phyloP scores from a whole-genome alignment of 2,888 invertebrate species.

The Archips crataeganus region DNA sequence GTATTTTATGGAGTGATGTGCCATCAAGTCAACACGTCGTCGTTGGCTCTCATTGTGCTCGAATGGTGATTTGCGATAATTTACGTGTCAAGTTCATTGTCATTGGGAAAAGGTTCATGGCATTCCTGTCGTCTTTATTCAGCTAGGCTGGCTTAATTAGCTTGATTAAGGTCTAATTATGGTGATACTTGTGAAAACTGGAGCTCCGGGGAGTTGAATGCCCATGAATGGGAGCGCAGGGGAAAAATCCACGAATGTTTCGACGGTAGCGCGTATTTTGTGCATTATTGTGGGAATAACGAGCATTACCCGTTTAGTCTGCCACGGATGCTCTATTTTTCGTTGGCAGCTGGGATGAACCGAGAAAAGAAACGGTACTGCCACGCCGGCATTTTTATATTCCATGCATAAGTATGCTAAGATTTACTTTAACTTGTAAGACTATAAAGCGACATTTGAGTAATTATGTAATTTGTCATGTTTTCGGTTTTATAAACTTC shows the following conservation, averaged over 20 bases:
- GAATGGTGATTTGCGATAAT: slow-evolving; percentile 53
- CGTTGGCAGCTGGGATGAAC: slow-evolving; percentile 62
- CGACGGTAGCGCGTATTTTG: slow-evolving; percentile 62
- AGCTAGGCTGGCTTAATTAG: slow-evolving; percentile 34
- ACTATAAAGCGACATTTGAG: not conserved
- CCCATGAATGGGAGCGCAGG: slow-evolving; percentile 48
- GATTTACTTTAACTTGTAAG: not conserved
- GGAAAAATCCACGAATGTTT: slow-evolving; percentile 60
- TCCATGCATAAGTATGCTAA: slow-evolving; percentile 40
- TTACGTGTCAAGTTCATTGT: slow-evolving; percentile 62
- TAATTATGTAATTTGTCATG: not conserved
- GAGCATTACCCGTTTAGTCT: slow-evolving; percentile 74
- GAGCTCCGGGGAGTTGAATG: slow-evolving; percentile 30
- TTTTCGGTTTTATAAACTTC: not conserved
- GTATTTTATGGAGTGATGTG: slow-evolving; percentile 61
- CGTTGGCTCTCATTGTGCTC: slow-evolving; percentile 57
- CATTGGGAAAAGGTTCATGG: slow-evolving; percentile 51
- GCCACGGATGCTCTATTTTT: slow-evolving; percentile 75
- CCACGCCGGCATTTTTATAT: slow-evolving; percentile 51
- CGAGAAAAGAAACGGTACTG: slow-evolving; percentile 49
- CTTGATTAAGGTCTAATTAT: slow-evolving; percentile 37
- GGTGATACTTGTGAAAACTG: slow-evolving; percentile 33
- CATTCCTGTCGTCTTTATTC: slow-evolving; percentile 36
- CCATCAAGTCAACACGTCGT: slow-evolving; percentile 65
- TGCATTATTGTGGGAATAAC: slow-evolving; percentile 79